These are phyloP conservation scores for Autographa pulchrina DNA, from an alignment of 2,888 invertebrate genomes.

Conservation along the genomic window DNA sequence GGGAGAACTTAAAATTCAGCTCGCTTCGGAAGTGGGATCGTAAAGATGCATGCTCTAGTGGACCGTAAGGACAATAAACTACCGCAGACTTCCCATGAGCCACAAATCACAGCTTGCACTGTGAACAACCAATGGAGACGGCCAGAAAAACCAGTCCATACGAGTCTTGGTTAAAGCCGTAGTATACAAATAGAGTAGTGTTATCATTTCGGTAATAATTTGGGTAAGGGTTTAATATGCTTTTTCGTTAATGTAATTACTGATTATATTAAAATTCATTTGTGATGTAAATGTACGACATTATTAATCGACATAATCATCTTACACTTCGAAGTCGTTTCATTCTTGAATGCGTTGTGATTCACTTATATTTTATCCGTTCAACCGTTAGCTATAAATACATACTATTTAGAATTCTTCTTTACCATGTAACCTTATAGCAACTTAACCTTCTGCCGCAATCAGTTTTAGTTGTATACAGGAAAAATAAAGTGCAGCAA, in stretches of 20 bases:
- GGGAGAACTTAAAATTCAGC: constrained; percentile 45
- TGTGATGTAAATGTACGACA: too few species aligned
- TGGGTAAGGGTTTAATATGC: too few species aligned
- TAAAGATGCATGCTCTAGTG: constrained; percentile 50
- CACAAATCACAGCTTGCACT: constrained; percentile 50
- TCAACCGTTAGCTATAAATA: too few species aligned
- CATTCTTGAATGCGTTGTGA: too few species aligned
- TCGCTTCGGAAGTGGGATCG: constrained; percentile 16
- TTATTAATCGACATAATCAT: too few species aligned
- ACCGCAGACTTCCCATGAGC: constrained; percentile 49
- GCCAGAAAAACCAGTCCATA: constrained; percentile 5
- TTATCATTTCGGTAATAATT: too few species aligned
- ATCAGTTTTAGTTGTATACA: neutral
- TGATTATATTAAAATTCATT: too few species aligned
- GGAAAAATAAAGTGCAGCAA: constrained; percentile 55
- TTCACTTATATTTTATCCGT: too few species aligned
- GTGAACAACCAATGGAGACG: neutral
- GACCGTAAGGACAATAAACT: constrained; percentile 47
- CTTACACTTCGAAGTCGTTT: too few species aligned
- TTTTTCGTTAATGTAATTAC: too few species aligned
- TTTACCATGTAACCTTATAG: neutral
- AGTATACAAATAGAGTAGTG: too few species aligned
- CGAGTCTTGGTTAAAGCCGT: neutral
- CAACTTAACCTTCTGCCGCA: neutral
- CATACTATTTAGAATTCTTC: too few species aligned